Evolutionary conservation across 2,113 vertebrate species (phyloP).

Genomic region (Chionis minor): DNA sequence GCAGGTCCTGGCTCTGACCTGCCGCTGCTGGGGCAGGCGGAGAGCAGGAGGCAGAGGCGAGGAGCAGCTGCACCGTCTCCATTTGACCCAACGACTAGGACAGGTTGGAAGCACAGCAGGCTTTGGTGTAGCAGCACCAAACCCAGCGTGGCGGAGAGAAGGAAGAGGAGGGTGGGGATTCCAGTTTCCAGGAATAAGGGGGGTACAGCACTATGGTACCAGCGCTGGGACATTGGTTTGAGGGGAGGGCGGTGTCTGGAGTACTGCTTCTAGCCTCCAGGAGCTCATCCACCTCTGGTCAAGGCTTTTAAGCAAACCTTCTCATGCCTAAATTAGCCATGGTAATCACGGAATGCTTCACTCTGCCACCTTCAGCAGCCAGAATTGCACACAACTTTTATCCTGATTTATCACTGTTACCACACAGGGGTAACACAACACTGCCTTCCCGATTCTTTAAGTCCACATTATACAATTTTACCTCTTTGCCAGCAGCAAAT

Average conservation of each 20-base stretch:
- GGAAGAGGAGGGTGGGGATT: neutral
- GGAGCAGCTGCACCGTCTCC: neutral
- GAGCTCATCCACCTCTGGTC: neutral
- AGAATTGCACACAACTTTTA: neutral
- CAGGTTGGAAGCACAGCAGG: accelerated
- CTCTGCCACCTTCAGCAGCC: neutral
- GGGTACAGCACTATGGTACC: accelerated
- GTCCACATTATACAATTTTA: neutral
- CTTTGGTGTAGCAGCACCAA: neutral
- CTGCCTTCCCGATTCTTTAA: neutral
- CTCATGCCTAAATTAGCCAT: neutral
- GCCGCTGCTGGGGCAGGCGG: neutral
- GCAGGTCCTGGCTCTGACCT: neutral
- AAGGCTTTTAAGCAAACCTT: neutral
- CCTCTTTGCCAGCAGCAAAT: neutral
- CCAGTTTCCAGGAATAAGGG: neutral
- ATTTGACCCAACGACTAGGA: neutral
- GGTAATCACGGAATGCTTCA: neutral
- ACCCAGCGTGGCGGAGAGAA: accelerated
- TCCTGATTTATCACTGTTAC: neutral
- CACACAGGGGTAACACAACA: neutral
- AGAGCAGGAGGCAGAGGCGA: neutral
- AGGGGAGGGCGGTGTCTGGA: neutral
- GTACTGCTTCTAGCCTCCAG: neutral
- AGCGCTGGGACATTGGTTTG: neutral